Conservation (phyloP, 2,113 vertebrate genomes). For the Lepidiolamprologus cunningtoni region DNA sequence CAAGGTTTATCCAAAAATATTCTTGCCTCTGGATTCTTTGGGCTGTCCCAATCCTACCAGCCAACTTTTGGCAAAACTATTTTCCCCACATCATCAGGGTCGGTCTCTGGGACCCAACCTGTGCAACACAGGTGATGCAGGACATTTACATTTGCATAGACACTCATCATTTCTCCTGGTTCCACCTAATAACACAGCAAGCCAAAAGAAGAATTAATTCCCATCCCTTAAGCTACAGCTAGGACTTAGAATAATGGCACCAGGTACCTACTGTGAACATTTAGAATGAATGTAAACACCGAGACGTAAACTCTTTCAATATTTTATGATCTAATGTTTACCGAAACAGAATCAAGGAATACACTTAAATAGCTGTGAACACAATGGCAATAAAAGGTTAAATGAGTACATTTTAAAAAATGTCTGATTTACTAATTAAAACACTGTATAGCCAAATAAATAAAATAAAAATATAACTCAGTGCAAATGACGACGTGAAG, state of each 20-base stretch:
- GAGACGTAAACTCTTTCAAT: background rate
- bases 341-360: background rate
- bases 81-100: background rate
- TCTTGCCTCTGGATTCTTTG: background rate
- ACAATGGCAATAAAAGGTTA: background rate
- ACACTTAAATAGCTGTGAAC: background rate
- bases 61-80: background rate
- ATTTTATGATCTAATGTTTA: background rate
- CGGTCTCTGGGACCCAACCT: background rate
- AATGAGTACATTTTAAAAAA: background rate
- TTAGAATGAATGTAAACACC: background rate
- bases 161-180: background rate
- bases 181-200: background rate
- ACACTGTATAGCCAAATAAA: slow-evolving; percentile 18
- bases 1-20: background rate
- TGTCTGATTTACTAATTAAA: background rate
- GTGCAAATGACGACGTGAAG: slow-evolving; percentile 19
- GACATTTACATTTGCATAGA: slow-evolving; percentile 19
- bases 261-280: background rate
- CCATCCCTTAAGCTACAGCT: background rate
- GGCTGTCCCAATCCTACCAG: background rate
- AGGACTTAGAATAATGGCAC: background rate
- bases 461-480: slow-evolving; percentile 1
- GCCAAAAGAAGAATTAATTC: background rate
- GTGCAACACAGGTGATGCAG: background rate